These are phyloP conservation scores for Salpingus planirostris DNA, from an alignment of 2,888 invertebrate species.

Conservation along the genomic window DNA sequence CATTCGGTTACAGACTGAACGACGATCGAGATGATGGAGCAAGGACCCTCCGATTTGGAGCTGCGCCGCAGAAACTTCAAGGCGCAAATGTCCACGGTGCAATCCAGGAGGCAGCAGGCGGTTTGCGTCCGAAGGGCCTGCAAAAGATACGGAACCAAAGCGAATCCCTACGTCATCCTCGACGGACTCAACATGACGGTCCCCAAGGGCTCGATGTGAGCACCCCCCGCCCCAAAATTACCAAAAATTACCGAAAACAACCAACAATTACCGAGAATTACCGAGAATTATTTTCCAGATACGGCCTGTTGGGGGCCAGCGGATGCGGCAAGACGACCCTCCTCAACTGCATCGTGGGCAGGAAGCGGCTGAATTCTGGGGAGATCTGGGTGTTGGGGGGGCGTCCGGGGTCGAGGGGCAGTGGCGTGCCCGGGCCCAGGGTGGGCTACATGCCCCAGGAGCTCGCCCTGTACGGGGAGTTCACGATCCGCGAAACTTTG, in stretches of 20 bases:
- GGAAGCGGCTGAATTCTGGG: slow-evolving; percentile 69
- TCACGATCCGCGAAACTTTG: slow-evolving; percentile 37
- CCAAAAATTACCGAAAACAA: no score
- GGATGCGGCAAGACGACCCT: slow-evolving; percentile 89
- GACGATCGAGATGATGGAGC: no score
- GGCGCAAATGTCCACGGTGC: slow-evolving; percentile 31
- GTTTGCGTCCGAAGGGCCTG: slow-evolving; percentile 76
- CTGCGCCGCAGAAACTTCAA: slow-evolving; percentile 30
- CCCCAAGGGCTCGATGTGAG: slow-evolving; percentile 59
- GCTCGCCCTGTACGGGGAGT: slow-evolving; percentile 38
- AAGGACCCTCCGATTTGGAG: slow-evolving; percentile 27
- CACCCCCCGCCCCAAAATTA: no score
- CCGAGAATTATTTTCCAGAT: no score
- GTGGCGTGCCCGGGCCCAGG: slow-evolving; percentile 81
- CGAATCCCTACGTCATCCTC: slow-evolving; percentile 70
- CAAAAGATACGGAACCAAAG: slow-evolving; percentile 75
- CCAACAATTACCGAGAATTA: no score
- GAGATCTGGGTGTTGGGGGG: slow-evolving; percentile 80
- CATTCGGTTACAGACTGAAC: no score
- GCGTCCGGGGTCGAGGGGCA: slow-evolving; percentile 70
- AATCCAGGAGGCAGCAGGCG: slow-evolving; percentile 63
- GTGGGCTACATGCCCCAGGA: slow-evolving; percentile 55
- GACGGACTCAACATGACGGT: slow-evolving; percentile 89
- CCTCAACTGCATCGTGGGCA: slow-evolving; percentile 76
- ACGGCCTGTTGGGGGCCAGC: slow-evolving; percentile 81